These are phyloP conservation scores for Sander lucioperca DNA, from an alignment of 2,113 vertebrate genomes.

Conservation along the genomic window DNA sequence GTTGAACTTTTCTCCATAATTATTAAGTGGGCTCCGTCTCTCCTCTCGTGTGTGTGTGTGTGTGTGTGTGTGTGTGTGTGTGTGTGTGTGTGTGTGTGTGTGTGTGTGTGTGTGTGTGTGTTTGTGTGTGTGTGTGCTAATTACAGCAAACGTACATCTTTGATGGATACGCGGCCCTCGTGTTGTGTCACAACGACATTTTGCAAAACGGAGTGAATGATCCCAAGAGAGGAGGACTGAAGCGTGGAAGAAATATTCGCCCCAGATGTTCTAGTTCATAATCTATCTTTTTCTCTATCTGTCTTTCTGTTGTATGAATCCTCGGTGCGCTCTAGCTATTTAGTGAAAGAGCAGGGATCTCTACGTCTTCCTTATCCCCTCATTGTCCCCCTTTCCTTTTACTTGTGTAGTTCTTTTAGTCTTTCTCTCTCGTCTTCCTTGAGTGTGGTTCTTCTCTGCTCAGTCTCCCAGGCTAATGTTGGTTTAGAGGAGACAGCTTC, in stretches of 20 bases:
- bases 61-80: slow-evolving; percentile 31
- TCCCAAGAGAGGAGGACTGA: slow-evolving; percentile 30
- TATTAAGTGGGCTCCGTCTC: slow-evolving; percentile 48
- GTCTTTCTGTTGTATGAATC: slow-evolving; percentile 6
- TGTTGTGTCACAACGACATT: slow-evolving; percentile 49
- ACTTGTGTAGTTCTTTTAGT: slow-evolving; percentile 29
- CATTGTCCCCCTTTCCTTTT: slow-evolving; percentile 28
- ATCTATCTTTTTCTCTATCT: slow-evolving; percentile 31
- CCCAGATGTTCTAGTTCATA: slow-evolving; percentile 55
- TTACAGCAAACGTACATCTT: slow-evolving; percentile 49
- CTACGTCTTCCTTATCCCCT: slow-evolving; percentile 33
- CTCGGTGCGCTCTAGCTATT: not conserved
- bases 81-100: slow-evolving; percentile 22
- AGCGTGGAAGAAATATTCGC: not conserved
- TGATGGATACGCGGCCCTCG: slow-evolving; percentile 48
- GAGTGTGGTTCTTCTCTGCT: slow-evolving; percentile 46
- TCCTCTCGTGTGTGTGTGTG: not conserved
- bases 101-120: slow-evolving; percentile 15
- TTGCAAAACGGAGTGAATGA: slow-evolving; percentile 59
- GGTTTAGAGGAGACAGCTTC: slow-evolving; percentile 52
- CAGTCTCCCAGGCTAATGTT: slow-evolving; percentile 57
- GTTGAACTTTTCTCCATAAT: slow-evolving; percentile 60
- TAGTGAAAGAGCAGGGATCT: not conserved
- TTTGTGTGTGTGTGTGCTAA: slow-evolving; percentile 49
- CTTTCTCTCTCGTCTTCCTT: not conserved